Evolutionary conservation across 2,113 vertebrate genomes (phyloP), one percentile per base, ranked within the genome.

Genomic region (Labeo rohita): DNA sequence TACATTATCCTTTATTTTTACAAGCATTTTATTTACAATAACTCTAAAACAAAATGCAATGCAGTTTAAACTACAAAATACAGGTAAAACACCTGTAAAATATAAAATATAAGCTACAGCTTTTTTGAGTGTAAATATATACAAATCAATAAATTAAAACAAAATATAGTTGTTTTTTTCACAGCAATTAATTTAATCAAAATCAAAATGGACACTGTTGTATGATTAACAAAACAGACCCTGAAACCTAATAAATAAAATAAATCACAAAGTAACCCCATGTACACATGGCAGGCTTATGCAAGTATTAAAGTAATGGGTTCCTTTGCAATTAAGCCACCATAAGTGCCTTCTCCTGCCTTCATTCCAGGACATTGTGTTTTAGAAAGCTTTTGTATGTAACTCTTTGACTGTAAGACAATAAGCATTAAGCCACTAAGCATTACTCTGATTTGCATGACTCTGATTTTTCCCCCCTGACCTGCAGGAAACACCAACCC

Each of bases 401-500:
- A 85, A 21, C 36, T 49, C n/a, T 56, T 73, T 21, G 52, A 36
- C 85, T 73, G 76, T 72, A 49, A 18, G 56, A 72, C 61, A 72
- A 21, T 66, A 86, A 70, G 49, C 65, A 59, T 50, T 47, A 65
- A 68, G 73, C 77, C 47, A 47, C 65, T 68, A 59, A 84, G 80
- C 86, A 89, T 86, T 76, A 80, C 80, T 77, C 52, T n/a, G 83
- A 88, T 80, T 89, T 83, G 47, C 80, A 70, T 34, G 28, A 54
- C 80, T 86, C 83, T 87, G 86, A 87, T 87, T 85, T 45, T 91
- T 90, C 80, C 73, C 68, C 82, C 21, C 66, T 89, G 72, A 85
- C 88, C 89, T 85, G 87, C 89, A 93, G 92, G 92, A 95, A 93
- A 91, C 85, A 82, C 66, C 85, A 86, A 84, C 82, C 88, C 76